Evolutionary conservation across 1,140 invertebrate genomes (phyloP), one percentile per base, ranked within the genome.

Genomic region (Drosophila leontia): DNA sequence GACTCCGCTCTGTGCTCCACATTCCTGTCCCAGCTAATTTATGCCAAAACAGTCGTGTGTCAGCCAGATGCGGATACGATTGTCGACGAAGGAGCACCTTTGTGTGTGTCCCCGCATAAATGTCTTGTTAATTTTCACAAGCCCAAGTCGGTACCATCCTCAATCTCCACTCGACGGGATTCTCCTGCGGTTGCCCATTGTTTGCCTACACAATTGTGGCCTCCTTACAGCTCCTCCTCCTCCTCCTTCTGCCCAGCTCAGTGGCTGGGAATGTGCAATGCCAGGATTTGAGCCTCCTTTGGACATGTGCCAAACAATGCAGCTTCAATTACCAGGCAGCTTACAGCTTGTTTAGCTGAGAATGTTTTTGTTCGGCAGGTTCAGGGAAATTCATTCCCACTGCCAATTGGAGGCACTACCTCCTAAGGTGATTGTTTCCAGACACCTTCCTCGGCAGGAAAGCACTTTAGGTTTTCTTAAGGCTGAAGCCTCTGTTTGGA

Each of bases 41-140:
- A 87, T 87, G 80, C 77, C 74, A 55, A 58, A 68, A 59, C 64
- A 83, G 64, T 61, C 29, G 41, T 61, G 29, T 50, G 50, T 15
- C 37, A 60, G n/a, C 15, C 35, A 64, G 34, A 67, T 67, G 48
- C 42, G 67, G n/a, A 71, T 64, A 55, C 67, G 55, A 62, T 69
- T 82, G 56, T n/a, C 51, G 42, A 58, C 11, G 12, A 7, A 3
- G 32, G 35, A 37, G 53, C 41, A 88, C 84, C 71, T 78, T 80
- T 82, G 65, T 77, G 53, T 74, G 67, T 67, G 64, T 60, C 17
- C 48, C 59, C 45, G 77, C 83, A 84, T 87, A 83, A 88, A 83
- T 88, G 76, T 70, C 80, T 83, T 69, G 70, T 80, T 88, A 88
- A 87, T 86, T 83, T 72, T 45, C 69, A 32, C 63, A 48, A 77